A percentile compares a stretch with the other conserved stretches of the same genome.
Evolutionary conservation across 2,113 vertebrate species (phyloP).

Genomic region (Esox niger): DNA sequence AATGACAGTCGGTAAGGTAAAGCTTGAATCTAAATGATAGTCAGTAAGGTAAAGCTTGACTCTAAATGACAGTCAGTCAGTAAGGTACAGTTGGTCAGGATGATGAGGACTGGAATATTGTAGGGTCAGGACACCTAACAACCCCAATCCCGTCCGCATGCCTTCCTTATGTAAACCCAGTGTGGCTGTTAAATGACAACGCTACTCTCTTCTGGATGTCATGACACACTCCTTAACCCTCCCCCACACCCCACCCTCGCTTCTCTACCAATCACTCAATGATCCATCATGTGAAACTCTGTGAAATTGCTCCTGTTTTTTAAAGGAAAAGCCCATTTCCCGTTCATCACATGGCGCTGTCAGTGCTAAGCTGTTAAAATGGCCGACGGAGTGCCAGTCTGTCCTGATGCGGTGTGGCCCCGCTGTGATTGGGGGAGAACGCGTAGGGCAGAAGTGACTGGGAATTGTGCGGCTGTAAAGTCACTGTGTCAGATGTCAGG

Average conservation of each 20-base stretch:
- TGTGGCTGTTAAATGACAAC: conserved; percentile 37
- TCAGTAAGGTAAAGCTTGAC: no score
- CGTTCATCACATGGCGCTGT: conserved; percentile 16
- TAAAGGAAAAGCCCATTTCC: conserved; percentile 19
- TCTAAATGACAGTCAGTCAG: no score
- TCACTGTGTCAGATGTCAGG: no score
- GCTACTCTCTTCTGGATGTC: conserved; percentile 30
- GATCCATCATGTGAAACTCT: conserved; percentile 7
- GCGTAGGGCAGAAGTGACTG: neutral
- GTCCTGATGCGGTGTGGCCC: conserved; percentile 20
- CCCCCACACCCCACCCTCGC: neutral
- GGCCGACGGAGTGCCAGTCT: conserved; percentile 17
- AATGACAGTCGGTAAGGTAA: no score
- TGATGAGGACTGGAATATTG: no score
- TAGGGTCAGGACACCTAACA: neutral
- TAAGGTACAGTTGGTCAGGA: no score
- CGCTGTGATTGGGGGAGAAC: conserved; percentile 14
- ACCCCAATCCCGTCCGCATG: neutral
- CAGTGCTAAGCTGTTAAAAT: conserved; percentile 34
- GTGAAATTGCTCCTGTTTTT: conserved; percentile 23
- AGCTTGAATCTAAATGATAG: no score
- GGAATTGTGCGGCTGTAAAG: neutral
- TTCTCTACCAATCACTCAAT: neutral
- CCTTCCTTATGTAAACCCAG: conserved; percentile 26
- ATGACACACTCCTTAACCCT: conserved; percentile 21